Base-by-base conservation (phyloP, 2,113 vertebrate genomes). In the Agapornis roseicollis region DNA sequence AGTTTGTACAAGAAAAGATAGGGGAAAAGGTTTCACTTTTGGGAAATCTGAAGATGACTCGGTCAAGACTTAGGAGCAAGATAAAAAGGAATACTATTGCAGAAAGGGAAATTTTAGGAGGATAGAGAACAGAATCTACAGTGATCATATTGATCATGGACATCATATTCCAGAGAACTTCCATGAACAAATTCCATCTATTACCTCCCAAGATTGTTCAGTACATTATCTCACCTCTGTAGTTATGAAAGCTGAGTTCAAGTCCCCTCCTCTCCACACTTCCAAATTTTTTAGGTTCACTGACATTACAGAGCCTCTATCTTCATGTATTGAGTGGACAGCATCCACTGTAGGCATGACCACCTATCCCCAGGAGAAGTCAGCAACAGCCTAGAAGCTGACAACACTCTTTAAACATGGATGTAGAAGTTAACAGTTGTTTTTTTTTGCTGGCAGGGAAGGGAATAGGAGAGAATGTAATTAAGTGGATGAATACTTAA, bases 401-500 rank as follows among this genome's bases (percentile, higher is more conserved):
- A 68, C 42, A 61, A 73, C 41, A 61, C 22, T 27, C 28, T 77
- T 81, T 80, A 80, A 72, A 80, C 18, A 13, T 28, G 14, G 85
- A 64, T 5, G 7, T 31, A 50, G 35, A 94, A 88, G 12, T 89
- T 80, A 14, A 10, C 23, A 60, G 47, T 3, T 70, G 1, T 61
- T 73, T 86, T 89, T 74, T 71, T 19, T 46, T 90, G 14, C 71
- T 84, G 56, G 69, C 52, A 92, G 39, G 29, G 25, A 28, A 93
- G 24, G 29, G 70, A 74, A 31, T 81, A 95, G 37, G 33, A 94
- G 50, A 73, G 61, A 93, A 84, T 39, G 39, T 84, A 96, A 92
- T 92, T 88, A 95, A 89, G 69, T 50, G 33, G 50, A 68, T 47
- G 64, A 95, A 94, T 84, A 55, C 76, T 46, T 71, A 66, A 86